phyloP scores from a whole-genome alignment of 1,140 invertebrate genomes.

The Cherax quadricarinatus region DNA sequence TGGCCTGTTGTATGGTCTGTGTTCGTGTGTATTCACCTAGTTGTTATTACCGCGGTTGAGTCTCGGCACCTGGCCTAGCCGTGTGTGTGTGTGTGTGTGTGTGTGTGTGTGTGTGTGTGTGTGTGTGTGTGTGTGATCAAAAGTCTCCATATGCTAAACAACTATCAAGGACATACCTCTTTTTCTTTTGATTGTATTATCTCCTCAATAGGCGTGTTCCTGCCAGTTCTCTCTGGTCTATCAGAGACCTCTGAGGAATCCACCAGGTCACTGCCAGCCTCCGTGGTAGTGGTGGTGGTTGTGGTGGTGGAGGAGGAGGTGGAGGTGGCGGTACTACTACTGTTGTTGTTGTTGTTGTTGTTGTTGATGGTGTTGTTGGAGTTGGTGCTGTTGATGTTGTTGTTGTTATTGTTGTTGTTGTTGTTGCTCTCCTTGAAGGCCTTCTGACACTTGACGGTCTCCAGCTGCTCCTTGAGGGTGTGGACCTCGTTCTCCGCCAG shows the following conservation, averaged over 20 bases:
- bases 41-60: too few species aligned
- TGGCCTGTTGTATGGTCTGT: too few species aligned
- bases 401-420: conserved; percentile 65
- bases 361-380: conserved; percentile 38
- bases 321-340: conserved; percentile 17
- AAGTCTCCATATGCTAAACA: too few species aligned
- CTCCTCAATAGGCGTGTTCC: conserved; percentile 51
- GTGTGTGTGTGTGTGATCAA: too few species aligned
- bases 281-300: conserved; percentile 34
- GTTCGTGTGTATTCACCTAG: too few species aligned
- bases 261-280: conserved; percentile 39
- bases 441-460: conserved; percentile 61
- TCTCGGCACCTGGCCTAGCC: too few species aligned
- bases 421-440: conserved; percentile 56
- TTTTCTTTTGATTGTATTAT: conserved; percentile 58
- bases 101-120: too few species aligned
- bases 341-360: conserved; percentile 47
- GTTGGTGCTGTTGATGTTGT: conserved; percentile 57
- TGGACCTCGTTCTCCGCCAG: conserved; percentile 61
- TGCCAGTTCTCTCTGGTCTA: conserved; percentile 43
- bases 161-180: conserved; percentile 42
- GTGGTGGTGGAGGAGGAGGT: conserved; percentile 40
- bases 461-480: conserved; percentile 65
- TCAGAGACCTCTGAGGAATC: conserved; percentile 52
- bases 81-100: too few species aligned